phyloP scores from a whole-genome alignment of 2,113 vertebrate species.

The Procavia capensis region DNA sequence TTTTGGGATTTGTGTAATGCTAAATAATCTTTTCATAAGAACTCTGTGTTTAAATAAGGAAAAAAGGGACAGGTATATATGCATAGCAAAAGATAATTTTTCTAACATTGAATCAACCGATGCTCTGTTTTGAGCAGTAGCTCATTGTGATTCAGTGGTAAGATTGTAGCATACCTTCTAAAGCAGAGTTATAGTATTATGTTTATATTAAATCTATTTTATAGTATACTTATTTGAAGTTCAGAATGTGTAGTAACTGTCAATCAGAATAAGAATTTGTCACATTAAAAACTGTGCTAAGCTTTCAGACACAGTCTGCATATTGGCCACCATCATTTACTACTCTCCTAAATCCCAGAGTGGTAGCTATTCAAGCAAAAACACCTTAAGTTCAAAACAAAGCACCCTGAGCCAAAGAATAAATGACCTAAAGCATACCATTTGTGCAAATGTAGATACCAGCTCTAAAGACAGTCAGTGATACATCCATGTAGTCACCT shows the following conservation, averaged over 20 bases:
- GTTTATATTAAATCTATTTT: constrained; percentile 45
- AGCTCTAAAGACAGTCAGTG: constrained; percentile 32
- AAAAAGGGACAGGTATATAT: not conserved
- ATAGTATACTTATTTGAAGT: constrained; percentile 40
- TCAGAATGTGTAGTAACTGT: constrained; percentile 1
- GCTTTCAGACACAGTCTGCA: not conserved
- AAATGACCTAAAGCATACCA: not conserved
- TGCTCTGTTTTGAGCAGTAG: constrained; percentile 27
- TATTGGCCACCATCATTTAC: not conserved
- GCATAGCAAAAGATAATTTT: not conserved
- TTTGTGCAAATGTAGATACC: not conserved
- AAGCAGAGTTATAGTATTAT: constrained; percentile 27
- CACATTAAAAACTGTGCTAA: constrained; percentile 45
- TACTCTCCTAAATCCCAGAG: not conserved
- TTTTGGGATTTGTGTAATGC: no score
- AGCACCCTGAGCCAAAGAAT: not conserved
- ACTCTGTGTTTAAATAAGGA: constrained; percentile 44
- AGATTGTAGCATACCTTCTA: constrained; percentile 22
- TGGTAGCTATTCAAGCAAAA: not conserved
- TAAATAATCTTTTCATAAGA: constrained; percentile 17
- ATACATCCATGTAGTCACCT: not conserved
- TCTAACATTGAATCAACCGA: not conserved
- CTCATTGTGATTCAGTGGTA: constrained; percentile 38
- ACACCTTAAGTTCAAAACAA: not conserved
- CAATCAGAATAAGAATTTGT: not conserved